Percentiles rank a stretch among this genome's conserved stretches.
Evolutionary conservation across 2,113 vertebrate genomes (phyloP).

Genomic region (Macroglossus sobrinus): DNA sequence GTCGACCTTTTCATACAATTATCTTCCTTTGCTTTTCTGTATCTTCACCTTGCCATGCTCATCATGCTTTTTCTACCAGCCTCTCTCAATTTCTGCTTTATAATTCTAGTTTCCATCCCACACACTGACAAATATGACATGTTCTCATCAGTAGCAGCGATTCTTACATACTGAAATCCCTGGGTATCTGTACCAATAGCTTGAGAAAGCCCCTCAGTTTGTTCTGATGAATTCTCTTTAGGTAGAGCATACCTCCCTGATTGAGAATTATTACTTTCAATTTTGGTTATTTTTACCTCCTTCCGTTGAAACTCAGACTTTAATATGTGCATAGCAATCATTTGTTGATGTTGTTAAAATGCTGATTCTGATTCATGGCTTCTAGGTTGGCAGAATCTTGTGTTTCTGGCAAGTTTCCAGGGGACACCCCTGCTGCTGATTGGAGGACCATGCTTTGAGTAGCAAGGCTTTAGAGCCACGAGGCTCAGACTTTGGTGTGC

Average conservation of each 20-base stretch:
- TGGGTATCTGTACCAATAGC: neutral
- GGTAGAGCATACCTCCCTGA: neutral
- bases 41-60: neutral
- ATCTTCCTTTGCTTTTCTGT: neutral
- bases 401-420: neutral
- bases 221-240: neutral
- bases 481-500: neutral
- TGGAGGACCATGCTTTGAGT: neutral
- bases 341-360: neutral
- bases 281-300: neutral
- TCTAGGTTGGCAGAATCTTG: neutral
- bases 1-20: neutral
- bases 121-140: neutral
- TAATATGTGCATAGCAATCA: neutral
- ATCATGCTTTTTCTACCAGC: neutral
- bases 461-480: neutral
- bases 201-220: neutral
- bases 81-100: neutral
- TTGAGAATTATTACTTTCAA: neutral
- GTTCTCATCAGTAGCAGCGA: neutral
- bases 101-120: neutral
- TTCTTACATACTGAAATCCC: neutral
- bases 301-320: neutral
- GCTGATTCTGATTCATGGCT: neutral
- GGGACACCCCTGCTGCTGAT: neutral